Conservation (phyloP, 2,797 vertebrate genomes). For the Aeoliscus strigatus region DNA sequence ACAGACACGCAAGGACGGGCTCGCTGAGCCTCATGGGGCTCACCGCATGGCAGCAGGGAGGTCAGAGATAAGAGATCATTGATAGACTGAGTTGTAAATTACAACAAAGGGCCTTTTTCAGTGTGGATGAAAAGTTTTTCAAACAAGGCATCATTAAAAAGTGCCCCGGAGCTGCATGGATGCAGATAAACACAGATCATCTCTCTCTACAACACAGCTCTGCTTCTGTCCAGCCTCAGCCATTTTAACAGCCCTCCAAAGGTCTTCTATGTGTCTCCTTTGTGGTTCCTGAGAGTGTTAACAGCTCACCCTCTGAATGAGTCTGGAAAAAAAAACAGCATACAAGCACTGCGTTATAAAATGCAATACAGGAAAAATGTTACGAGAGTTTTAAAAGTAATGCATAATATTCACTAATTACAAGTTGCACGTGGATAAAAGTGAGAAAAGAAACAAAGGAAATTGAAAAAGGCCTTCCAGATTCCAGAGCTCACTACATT, state of each 20-base stretch:
- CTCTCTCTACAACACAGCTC: constrained; percentile 39
- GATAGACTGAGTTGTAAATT: constrained; percentile 46
- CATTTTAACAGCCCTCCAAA: constrained; percentile 53
- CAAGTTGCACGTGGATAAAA: constrained; percentile 10
- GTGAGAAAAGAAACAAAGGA: not conserved
- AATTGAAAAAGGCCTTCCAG: constrained; percentile 6
- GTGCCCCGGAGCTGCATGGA: constrained; percentile 54
- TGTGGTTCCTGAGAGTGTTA: constrained; percentile 17
- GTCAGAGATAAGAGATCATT: constrained; percentile 60
- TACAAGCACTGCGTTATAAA: constrained; percentile 22
- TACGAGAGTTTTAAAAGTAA: no score
- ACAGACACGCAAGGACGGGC: constrained; percentile 65
- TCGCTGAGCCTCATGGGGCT: constrained; percentile 73
- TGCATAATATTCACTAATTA: not conserved
- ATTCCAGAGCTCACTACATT: constrained; percentile 4
- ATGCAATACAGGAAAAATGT: constrained; percentile 15
- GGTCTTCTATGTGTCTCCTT: constrained; percentile 40
- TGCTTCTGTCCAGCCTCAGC: constrained; percentile 46
- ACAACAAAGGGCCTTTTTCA: constrained; percentile 56
- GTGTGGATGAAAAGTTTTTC: constrained; percentile 63
- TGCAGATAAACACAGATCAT: constrained; percentile 60
- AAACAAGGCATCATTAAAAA: constrained; percentile 70
- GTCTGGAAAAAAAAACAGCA: constrained; percentile 52
- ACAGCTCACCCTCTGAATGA: constrained; percentile 33
- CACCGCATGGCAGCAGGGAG: constrained; percentile 65